These are phyloP conservation scores for Enteromius radiatus DNA, from an alignment of 2,797 vertebrate species.

Conservation along the genomic window DNA sequence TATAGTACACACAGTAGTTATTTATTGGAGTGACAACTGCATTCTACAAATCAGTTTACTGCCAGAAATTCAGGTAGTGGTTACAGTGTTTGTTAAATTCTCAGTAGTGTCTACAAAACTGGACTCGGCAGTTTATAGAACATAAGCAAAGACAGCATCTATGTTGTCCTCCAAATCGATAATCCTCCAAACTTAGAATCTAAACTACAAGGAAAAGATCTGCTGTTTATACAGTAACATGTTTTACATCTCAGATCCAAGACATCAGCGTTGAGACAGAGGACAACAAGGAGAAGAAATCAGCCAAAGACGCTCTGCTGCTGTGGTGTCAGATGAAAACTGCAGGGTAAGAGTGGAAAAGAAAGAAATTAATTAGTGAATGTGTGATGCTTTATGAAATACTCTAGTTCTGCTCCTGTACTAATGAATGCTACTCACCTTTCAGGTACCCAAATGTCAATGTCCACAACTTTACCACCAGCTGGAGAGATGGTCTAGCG, in stretches of 20 bases:
- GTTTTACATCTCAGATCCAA: slow-evolving; percentile 83
- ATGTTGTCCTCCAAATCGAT: not conserved
- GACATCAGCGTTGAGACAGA: slow-evolving; percentile 96
- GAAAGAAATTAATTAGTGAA: not conserved
- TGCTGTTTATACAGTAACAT: not conserved
- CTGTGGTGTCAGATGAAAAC: slow-evolving; percentile 98
- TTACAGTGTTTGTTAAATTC: slow-evolving; percentile 13
- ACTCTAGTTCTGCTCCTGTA: slow-evolving; percentile 28
- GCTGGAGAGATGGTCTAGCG: slow-evolving; percentile 93
- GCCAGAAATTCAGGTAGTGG: not conserved
- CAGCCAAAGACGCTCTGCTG: slow-evolving; percentile 92
- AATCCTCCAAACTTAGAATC: not conserved
- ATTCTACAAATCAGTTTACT: not conserved
- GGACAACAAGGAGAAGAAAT: slow-evolving; percentile 95
- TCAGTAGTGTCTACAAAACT: not conserved
- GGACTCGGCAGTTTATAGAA: not conserved
- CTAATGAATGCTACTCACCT: slow-evolving; percentile 31
- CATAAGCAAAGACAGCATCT: not conserved
- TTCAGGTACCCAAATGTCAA: slow-evolving; percentile 92
- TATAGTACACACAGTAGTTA: not conserved
- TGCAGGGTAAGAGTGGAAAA: slow-evolving; percentile 81
- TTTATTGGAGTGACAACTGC: slow-evolving; percentile 4
- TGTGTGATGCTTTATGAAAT: not conserved
- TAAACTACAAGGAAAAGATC: not conserved
- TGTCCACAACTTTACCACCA: slow-evolving; percentile 96